These are phyloP conservation scores for Labeo rohita DNA, from an alignment of 2,113 vertebrate genomes.

Conservation along the genomic window DNA sequence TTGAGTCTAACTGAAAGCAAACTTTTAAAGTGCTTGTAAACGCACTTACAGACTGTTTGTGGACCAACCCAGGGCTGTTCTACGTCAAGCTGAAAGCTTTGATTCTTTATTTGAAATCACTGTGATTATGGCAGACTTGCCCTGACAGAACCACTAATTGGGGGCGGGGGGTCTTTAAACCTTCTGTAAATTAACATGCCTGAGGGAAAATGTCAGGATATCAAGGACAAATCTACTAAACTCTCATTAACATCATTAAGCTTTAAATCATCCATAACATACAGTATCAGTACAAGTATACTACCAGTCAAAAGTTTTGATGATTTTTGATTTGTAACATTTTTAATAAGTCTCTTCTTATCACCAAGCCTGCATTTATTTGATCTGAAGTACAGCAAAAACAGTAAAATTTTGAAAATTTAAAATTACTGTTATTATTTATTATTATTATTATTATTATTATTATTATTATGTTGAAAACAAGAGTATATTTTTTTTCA, in stretches of 20 bases:
- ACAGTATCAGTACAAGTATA: background rate
- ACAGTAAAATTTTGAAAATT: no score
- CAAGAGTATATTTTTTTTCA: no score
- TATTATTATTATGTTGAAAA: no score
- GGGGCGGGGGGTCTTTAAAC: slow-evolving; percentile 3
- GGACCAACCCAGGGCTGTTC: slow-evolving; percentile 30
- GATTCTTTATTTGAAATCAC: slow-evolving; percentile 47
- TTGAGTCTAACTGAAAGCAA: background rate
- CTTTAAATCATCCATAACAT: background rate
- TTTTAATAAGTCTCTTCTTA: no score
- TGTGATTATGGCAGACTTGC: slow-evolving; percentile 32
- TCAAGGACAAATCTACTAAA: background rate
- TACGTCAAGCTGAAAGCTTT: slow-evolving; percentile 26
- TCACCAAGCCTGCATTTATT: no score
- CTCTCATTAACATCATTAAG: background rate
- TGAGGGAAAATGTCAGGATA: background rate
- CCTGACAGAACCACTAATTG: slow-evolving; percentile 43
- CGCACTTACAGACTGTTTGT: slow-evolving; percentile 31
- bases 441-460: no score
- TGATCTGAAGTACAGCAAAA: no score
- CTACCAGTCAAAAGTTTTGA: no score
- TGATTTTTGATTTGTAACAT: no score
- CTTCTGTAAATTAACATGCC: background rate
- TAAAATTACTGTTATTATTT: no score
- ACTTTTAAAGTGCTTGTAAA: slow-evolving; percentile 19